Evolutionary conservation across 2,113 vertebrate genomes (phyloP).

Genomic region (Poeciliopsis retropinna): DNA sequence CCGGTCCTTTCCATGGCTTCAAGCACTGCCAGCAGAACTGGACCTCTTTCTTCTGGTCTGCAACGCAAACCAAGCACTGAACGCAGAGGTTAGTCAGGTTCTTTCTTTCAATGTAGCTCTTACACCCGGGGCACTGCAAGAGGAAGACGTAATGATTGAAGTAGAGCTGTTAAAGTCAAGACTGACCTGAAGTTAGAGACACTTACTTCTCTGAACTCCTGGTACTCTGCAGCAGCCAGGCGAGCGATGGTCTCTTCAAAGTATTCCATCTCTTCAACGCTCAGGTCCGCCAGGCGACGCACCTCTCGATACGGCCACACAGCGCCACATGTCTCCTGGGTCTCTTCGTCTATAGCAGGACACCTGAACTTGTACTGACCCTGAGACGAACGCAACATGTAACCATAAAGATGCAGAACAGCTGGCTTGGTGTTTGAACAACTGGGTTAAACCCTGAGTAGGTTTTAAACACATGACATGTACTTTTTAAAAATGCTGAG

Average conservation of each 20-base stretch:
- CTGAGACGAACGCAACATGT: slow-evolving; percentile 28
- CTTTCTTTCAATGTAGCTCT: slow-evolving; percentile 63
- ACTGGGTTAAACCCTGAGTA: too few species aligned
- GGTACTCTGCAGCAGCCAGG: slow-evolving; percentile 66
- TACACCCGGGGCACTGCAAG: slow-evolving; percentile 75
- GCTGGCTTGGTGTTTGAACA: not conserved
- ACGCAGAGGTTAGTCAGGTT: slow-evolving; percentile 70
- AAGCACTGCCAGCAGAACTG: slow-evolving; percentile 81
- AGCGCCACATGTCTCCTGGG: slow-evolving; percentile 27
- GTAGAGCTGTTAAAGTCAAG: not conserved
- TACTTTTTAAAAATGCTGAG: not conserved
- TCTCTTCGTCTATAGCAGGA: slow-evolving; percentile 62
- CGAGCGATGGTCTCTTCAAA: slow-evolving; percentile 74
- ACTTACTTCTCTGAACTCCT: slow-evolving; percentile 74
- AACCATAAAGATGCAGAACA: not conserved
- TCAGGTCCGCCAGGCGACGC: slow-evolving; percentile 74
- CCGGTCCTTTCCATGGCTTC: slow-evolving; percentile 69
- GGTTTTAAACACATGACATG: not conserved
- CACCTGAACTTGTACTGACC: slow-evolving; percentile 74
- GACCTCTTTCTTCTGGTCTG: not conserved
- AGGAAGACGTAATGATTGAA: not conserved
- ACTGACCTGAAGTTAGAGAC: slow-evolving; percentile 29
- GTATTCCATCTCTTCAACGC: slow-evolving; percentile 70
- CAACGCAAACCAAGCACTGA: slow-evolving; percentile 66
- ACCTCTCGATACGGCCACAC: slow-evolving; percentile 76